Conservation (phyloP, 2,797 vertebrate species). For the Antennarius maculatus region DNA sequence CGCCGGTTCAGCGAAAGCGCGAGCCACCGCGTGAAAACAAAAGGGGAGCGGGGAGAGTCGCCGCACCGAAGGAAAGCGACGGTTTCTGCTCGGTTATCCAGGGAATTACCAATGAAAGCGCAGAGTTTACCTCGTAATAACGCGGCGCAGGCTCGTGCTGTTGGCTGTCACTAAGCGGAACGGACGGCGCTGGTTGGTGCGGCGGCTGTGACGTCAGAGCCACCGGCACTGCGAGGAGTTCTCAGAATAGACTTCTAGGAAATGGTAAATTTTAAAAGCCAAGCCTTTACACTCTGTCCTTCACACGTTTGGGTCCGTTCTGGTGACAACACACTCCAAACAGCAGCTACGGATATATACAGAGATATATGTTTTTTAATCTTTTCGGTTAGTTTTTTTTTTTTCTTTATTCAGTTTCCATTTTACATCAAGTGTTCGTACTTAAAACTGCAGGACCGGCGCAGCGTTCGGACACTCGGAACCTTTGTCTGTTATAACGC, state of each 20-base stretch:
- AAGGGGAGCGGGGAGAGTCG: background rate
- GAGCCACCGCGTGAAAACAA: slow-evolving; percentile 4
- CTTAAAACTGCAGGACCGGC: slow-evolving; percentile 15
- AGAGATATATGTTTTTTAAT: too few species aligned
- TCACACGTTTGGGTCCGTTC: slow-evolving; percentile 61
- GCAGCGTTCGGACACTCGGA: slow-evolving; percentile 9
- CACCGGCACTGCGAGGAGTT: slow-evolving; percentile 74
- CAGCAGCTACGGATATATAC: slow-evolving; percentile 11
- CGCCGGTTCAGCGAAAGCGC: slow-evolving; percentile 55
- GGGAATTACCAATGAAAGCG: background rate
- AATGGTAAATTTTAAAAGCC: slow-evolving; percentile 80
- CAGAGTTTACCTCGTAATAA: too few species aligned
- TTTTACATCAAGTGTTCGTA: slow-evolving; percentile 15
- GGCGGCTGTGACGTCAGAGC: slow-evolving; percentile 79
- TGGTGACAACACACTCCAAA: slow-evolving; percentile 66
- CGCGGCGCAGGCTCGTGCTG: background rate
- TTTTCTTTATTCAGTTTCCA: background rate
- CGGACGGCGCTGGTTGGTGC: slow-evolving; percentile 33
- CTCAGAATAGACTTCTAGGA: slow-evolving; percentile 86
- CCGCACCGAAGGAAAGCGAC: background rate
- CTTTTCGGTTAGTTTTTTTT: background rate
- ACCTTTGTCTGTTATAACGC: slow-evolving; percentile 15
- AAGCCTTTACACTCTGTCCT: slow-evolving; percentile 72
- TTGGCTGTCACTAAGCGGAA: background rate
- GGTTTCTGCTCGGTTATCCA: background rate